A percentile compares a stretch with the other conserved stretches of the same genome.
phyloP scores from a whole-genome alignment of 2,113 vertebrate genomes.

The Carettochelys insculpta region DNA sequence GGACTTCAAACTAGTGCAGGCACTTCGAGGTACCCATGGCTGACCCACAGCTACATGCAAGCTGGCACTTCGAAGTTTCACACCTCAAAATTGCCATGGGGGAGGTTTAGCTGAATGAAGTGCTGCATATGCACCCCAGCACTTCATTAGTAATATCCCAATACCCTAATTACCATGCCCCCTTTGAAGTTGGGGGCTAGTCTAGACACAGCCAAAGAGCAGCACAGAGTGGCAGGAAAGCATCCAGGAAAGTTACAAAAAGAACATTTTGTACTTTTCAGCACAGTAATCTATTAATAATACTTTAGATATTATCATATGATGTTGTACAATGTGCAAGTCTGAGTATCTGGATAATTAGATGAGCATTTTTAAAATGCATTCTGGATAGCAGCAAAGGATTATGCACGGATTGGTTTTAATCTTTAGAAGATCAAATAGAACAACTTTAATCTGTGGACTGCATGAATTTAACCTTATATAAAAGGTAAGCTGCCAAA shows the following conservation, averaged over 20 bases:
- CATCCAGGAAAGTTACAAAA: conserved; percentile 3
- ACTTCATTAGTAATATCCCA: no score
- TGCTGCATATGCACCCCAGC: no score
- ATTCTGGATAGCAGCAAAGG: conserved; percentile 34
- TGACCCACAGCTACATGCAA: no score
- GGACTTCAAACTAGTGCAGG: no score
- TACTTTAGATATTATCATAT: conserved; percentile 39
- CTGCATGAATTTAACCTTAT: conserved; percentile 55
- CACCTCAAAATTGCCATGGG: no score
- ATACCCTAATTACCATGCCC: no score
- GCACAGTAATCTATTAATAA: conserved; percentile 34
- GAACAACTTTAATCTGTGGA: conserved; percentile 48
- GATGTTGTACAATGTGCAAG: conserved; percentile 44
- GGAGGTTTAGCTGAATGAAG: no score
- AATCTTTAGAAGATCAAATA: conserved; percentile 68
- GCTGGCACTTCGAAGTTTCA: no score
- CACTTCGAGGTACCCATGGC: no score
- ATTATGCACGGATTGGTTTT: conserved; percentile 64
- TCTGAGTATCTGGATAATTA: conserved; percentile 56
- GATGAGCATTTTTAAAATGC: conserved; percentile 55
- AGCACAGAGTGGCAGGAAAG: background rate
- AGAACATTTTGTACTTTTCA: conserved; percentile 43
- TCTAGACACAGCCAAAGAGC: no score
- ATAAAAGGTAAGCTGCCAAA: conserved; percentile 17
- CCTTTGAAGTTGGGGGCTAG: no score